Percentiles rank a stretch among this genome's conserved stretches.
Conservation (phyloP, 1,140 invertebrate species). For the Elysia chlorotica region DNA sequence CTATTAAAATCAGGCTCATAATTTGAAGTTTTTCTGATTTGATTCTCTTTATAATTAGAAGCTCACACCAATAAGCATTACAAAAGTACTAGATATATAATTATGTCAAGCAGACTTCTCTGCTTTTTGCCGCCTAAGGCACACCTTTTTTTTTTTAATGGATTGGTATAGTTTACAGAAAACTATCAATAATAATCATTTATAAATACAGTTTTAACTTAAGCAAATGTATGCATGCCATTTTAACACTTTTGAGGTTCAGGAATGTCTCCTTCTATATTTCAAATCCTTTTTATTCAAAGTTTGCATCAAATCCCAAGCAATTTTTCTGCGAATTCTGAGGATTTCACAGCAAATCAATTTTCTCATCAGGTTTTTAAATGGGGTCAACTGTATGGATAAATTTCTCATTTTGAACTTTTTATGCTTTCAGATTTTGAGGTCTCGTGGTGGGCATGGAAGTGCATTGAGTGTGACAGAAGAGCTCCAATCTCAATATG, state of each 20-base stretch:
- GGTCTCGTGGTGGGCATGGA: background rate
- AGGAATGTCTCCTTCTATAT: too few species aligned
- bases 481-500: constrained; percentile 4
- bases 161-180: background rate
- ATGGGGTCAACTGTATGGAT: too few species aligned
- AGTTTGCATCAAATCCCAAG: too few species aligned
- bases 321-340: too few species aligned
- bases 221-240: background rate
- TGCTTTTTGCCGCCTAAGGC: background rate
- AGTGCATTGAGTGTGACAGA: constrained; percentile 6
- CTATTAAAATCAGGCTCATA: too few species aligned
- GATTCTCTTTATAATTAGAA: background rate
- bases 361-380: too few species aligned
- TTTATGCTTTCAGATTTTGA: constrained; percentile 2
- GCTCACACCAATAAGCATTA: too few species aligned
- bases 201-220: background rate
- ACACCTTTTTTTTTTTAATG: too few species aligned
- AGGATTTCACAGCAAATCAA: too few species aligned
- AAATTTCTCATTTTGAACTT: too few species aligned
- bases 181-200: background rate
- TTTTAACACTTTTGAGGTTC: background rate
- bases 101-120: background rate
- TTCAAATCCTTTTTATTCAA: too few species aligned
- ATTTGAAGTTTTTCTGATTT: too few species aligned
- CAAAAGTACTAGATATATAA: background rate